These are phyloP conservation scores for Brachypterus glaber DNA, from an alignment of 2,888 invertebrate species.

Conservation along the genomic window DNA sequence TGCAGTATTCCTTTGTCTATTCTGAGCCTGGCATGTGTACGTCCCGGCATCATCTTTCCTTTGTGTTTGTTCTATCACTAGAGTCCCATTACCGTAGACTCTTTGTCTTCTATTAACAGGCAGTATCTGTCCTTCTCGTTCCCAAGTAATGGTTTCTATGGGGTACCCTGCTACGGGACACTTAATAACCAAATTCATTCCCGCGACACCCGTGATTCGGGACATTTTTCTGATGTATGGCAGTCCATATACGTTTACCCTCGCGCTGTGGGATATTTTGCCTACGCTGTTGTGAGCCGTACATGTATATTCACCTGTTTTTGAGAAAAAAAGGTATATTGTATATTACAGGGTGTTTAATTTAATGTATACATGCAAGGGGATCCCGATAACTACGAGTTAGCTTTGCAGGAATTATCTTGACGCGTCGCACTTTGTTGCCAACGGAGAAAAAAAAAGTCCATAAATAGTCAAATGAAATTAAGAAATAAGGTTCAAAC, in stretches of 20 bases:
- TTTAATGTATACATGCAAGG: too few species aligned
- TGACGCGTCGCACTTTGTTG: too few species aligned
- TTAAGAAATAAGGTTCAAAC: too few species aligned
- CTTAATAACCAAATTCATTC: constrained; percentile 72
- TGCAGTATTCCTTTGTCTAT: constrained; percentile 71
- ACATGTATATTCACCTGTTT: constrained; percentile 61
- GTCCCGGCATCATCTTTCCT: constrained; percentile 77
- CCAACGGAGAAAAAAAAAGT: too few species aligned
- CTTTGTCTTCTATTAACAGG: constrained; percentile 84
- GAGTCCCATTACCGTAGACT: constrained; percentile 76
- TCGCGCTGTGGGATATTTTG: constrained; percentile 68
- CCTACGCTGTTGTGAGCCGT: constrained; percentile 76
- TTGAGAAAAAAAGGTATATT: background rate
- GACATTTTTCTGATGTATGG: constrained; percentile 84
- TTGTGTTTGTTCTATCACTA: constrained; percentile 79
- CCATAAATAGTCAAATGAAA: too few species aligned
- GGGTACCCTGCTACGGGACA: constrained; percentile 87
- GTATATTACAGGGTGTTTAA: too few species aligned
- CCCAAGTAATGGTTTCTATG: constrained; percentile 81
- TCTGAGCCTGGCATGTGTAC: constrained; percentile 83
- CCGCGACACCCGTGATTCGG: constrained; percentile 78
- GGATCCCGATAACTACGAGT: too few species aligned
- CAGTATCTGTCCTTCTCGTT: constrained; percentile 77
- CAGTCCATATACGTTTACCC: constrained; percentile 80
- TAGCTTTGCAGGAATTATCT: too few species aligned